Conservation (phyloP, 2,113 vertebrate species). For the Actinemys pallida region DNA sequence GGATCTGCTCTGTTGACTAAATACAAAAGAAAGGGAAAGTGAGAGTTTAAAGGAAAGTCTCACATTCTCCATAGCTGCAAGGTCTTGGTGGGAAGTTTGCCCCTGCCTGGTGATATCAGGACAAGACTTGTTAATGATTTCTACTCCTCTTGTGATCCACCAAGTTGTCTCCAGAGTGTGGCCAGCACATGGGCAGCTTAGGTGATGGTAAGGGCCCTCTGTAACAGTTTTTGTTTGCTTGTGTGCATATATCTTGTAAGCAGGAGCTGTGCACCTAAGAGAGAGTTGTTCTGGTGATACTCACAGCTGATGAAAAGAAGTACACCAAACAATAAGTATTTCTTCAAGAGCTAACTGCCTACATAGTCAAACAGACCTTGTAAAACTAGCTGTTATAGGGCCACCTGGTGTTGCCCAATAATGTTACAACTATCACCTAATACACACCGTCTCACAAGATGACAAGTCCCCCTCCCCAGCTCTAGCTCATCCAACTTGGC, state of each 20-base stretch:
- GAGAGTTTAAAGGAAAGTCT: neutral
- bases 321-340: neutral
- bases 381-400: neutral
- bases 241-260: slow-evolving; percentile 55
- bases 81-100: neutral
- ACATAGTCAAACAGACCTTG: neutral
- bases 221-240: slow-evolving; percentile 39
- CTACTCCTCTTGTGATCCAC: neutral
- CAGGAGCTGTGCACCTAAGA: neutral
- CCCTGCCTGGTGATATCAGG: accelerated
- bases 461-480: neutral
- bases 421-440: neutral
- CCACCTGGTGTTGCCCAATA: neutral
- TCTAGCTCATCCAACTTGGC: neutral
- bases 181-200: neutral
- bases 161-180: accelerated
- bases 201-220: neutral
- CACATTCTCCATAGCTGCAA: accelerated
- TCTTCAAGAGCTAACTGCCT: slow-evolving; percentile 47
- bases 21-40: neutral
- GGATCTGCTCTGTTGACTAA: neutral
- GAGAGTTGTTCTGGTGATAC: neutral
- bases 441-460: neutral
- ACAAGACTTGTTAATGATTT: neutral
- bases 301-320: neutral